Base-by-base conservation (phyloP, 2,113 vertebrate genomes). In the Hipposideros armiger region DNA sequence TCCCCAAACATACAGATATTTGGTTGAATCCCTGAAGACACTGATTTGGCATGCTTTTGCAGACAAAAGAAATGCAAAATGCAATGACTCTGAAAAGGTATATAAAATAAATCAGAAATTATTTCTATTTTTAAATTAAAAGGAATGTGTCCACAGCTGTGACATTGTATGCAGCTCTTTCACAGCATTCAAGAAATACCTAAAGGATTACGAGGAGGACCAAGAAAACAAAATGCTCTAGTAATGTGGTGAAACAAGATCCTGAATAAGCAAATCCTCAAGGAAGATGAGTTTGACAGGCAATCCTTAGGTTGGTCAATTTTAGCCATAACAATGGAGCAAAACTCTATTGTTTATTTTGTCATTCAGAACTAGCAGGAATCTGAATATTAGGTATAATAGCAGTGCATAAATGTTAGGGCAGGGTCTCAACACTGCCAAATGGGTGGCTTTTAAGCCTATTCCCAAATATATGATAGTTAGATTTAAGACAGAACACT, bases 111-210 rank as follows among this genome's bases (percentile, higher is more conserved):
- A 70, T 28, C 5, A 95, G 19, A 88, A 91, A 67, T 67, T 36
- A 81, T 52, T 87, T 36, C 89, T 85, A 5, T 89, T 74, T 91
- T 91, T 81, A 13, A 50, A 87, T 62, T 36, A 91, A 95, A 93
- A 32, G 14, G 56, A 83, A 13, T 62, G 4, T 80, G 50, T 82
- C 19, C 77, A 60, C 42, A 62, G 36, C 86, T 90, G 30, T 62
- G 22, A 72, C 17, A 64, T 4, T 73, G 22, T 50, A 42, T 87
- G 36, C 22, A 87, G 56, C 47, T 78, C 28, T 90, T 56, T 83
- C 80, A 54, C 13, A 92, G 40, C 54, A 67, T 11, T 77, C 4
- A 56, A 32, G 42, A 76, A 81, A 7, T 32, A 73, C 45, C 42
- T 74, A 66, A 81, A 94, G 30, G 13, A 89, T 72, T 19, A 93